These are phyloP conservation scores for Muntiacus reevesi DNA, from an alignment of 2,113 vertebrate genomes.

Conservation along the genomic window DNA sequence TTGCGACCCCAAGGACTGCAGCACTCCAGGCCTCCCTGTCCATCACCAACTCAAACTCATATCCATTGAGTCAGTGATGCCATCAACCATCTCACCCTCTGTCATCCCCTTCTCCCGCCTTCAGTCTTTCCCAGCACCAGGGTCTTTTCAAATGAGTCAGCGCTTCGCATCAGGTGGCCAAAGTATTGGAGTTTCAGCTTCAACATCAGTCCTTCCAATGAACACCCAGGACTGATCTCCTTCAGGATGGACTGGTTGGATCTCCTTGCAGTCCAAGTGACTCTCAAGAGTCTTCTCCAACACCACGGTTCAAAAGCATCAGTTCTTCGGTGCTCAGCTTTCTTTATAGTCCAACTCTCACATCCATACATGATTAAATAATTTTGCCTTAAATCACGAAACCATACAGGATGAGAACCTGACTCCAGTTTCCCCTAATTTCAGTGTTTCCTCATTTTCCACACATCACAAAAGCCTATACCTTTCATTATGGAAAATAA, in stretches of 20 bases:
- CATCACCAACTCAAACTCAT: neutral
- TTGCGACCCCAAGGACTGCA: neutral
- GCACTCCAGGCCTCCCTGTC: neutral
- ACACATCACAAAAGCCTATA: neutral
- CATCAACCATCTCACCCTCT: neutral
- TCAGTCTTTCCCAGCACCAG: neutral
- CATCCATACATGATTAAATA: neutral
- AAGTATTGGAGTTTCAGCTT: neutral
- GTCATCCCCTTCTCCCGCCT: neutral
- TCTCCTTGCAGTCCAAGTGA: neutral
- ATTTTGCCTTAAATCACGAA: neutral
- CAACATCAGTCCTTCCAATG: neutral
- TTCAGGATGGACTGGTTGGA: neutral
- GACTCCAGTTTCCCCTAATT: neutral
- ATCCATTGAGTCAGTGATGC: neutral
- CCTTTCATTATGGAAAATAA: neutral
- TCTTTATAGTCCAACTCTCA: neutral
- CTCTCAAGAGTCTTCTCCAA: neutral
- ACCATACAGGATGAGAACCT: neutral
- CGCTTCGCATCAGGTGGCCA: neutral
- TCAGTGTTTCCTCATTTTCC: neutral
- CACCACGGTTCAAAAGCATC: neutral
- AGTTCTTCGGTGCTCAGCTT: neutral
- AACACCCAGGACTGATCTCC: neutral
- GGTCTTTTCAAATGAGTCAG: neutral